Percentiles rank a stretch among this genome's conserved stretches.
phyloP scores from a whole-genome alignment of 37 sponge, comb jelly and placozoan species.

The Sycon ciliatum region DNA sequence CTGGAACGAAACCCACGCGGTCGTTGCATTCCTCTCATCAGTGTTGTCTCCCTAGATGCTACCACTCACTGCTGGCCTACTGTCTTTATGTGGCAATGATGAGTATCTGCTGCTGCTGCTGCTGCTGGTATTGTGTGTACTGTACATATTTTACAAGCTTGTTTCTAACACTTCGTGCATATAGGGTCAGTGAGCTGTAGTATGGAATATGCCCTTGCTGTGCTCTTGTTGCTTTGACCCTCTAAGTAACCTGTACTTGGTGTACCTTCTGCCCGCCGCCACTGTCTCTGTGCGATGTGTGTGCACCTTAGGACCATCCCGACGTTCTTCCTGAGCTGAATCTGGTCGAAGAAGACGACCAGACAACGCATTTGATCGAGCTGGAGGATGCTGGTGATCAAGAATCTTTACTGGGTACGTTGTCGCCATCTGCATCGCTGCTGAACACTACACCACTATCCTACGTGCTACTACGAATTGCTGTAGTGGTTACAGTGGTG shows the following conservation, averaged over 20 bases:
- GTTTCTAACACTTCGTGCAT: neutral
- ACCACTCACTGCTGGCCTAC: too few species aligned
- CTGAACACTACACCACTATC: too few species aligned
- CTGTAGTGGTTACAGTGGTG: too few species aligned
- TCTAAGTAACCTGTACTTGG: too few species aligned
- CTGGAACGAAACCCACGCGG: too few species aligned
- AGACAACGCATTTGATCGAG: constrained; percentile 83
- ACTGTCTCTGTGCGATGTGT: neutral
- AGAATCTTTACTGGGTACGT: constrained; percentile 57
- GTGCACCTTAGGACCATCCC: constrained; percentile 57
- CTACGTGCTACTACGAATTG: too few species aligned
- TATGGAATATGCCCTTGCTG: neutral
- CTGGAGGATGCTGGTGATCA: constrained; percentile 67
- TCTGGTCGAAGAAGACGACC: constrained; percentile 89
- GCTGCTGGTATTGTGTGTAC: too few species aligned
- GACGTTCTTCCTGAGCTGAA: constrained; percentile 65
- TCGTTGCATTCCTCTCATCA: too few species aligned
- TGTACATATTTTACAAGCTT: too few species aligned
- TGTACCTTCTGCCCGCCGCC: neutral
- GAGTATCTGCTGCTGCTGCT: neutral
- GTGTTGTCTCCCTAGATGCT: too few species aligned
- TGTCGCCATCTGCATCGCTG: too few species aligned
- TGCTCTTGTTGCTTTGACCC: neutral
- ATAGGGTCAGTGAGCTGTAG: neutral
- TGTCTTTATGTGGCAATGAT: neutral